Conservation (phyloP, 2,797 vertebrate species). For the Leuciscus waleckii region DNA sequence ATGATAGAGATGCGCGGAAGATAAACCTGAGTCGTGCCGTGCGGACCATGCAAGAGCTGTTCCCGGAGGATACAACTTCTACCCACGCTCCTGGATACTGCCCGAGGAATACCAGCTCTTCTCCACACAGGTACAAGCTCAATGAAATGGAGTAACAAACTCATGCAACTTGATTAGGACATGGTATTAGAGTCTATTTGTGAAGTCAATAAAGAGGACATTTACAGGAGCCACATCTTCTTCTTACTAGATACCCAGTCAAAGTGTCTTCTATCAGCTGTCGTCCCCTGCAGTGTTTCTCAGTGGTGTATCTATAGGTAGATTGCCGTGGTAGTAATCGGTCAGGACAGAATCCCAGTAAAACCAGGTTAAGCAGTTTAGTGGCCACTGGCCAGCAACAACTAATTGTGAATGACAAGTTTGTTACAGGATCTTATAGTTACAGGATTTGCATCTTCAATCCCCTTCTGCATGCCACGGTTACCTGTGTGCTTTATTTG, state of each 20-base stretch:
- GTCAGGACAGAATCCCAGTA: constrained; percentile 32
- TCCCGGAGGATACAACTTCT: constrained; percentile 97
- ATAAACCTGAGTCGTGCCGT: constrained; percentile 94
- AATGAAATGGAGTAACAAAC: background rate
- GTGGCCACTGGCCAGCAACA: constrained; percentile 20
- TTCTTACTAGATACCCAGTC: background rate
- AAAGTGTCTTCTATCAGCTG: constrained; percentile 5
- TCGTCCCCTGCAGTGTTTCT: constrained; percentile 4
- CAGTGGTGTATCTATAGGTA: background rate
- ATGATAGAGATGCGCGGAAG: constrained; percentile 95
- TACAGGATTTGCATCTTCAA: constrained; percentile 28
- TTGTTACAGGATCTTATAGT: constrained; percentile 30
- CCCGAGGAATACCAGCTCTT: constrained; percentile 93
- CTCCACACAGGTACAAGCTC: constrained; percentile 83
- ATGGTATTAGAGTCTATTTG: background rate
- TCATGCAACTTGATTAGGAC: background rate
- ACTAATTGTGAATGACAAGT: constrained; percentile 59
- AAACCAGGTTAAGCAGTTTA: constrained; percentile 57
- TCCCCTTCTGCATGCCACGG: background rate
- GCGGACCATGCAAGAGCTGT: constrained; percentile 92
- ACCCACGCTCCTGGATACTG: constrained; percentile 96
- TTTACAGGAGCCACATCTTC: background rate
- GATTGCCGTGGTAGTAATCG: constrained; percentile 19
- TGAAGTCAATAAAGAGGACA: background rate
- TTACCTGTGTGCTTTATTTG: background rate